phyloP scores from a whole-genome alignment of 2,797 vertebrate genomes.

The Brachymystax lenok region DNA sequence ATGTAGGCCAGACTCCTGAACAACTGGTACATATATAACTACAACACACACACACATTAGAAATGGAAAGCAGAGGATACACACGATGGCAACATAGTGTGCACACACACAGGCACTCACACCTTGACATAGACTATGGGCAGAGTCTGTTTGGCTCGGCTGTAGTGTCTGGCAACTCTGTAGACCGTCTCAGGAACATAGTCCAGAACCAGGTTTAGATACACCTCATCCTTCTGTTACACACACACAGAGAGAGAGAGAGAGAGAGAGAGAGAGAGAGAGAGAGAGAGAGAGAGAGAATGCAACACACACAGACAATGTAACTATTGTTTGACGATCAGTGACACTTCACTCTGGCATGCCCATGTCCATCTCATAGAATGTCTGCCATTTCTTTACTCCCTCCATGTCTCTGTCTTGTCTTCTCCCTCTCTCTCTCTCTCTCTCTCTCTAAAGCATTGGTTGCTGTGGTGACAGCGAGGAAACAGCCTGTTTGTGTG shows the following conservation, averaged over 20 bases:
- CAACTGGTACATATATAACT: slow-evolving; percentile 99
- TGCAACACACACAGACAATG: slow-evolving; percentile 1
- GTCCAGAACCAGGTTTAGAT: slow-evolving; percentile 98
- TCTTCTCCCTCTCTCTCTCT: background rate
- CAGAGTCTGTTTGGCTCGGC: slow-evolving; percentile 98
- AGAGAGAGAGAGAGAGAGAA: background rate
- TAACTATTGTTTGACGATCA: background rate
- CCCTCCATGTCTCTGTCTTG: too few species aligned
- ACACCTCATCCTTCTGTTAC: slow-evolving; percentile 96
- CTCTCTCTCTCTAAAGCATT: slow-evolving; percentile 47
- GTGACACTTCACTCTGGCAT: background rate
- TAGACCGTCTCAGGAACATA: slow-evolving; percentile 99
- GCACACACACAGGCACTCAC: slow-evolving; percentile 41
- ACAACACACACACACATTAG: slow-evolving; percentile 50
- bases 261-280: too few species aligned
- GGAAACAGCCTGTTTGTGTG: background rate
- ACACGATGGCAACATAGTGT: too few species aligned
- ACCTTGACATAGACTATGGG: slow-evolving; percentile 99
- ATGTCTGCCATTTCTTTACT: too few species aligned
- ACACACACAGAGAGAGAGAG: background rate
- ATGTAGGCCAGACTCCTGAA: slow-evolving; percentile 99
- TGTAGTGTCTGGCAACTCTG: slow-evolving; percentile 99
- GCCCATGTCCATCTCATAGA: too few species aligned
- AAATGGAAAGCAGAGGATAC: too few species aligned
- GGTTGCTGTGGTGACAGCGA: slow-evolving; percentile 32